phyloP scores from a whole-genome alignment of 2,113 vertebrate genomes.

The Charina bottae region DNA sequence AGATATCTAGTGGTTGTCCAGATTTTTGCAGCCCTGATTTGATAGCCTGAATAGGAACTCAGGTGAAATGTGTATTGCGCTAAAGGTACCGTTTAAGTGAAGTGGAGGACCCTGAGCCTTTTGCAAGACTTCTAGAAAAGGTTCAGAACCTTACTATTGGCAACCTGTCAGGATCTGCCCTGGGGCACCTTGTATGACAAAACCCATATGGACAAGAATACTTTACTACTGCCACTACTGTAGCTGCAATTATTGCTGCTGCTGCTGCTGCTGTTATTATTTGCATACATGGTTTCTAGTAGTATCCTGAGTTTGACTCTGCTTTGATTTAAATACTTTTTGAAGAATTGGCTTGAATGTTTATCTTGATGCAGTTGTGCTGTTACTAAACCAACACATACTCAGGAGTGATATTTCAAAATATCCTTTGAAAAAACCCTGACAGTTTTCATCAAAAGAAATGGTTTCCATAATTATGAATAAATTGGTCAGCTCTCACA shows the following conservation, averaged over 20 bases:
- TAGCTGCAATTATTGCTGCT: not conserved
- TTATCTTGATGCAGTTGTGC: not conserved
- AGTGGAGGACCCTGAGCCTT: not conserved
- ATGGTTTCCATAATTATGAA: not conserved
- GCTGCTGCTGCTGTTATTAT: not conserved
- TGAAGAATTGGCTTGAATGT: not conserved
- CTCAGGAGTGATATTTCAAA: not conserved
- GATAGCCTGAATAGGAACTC: not conserved
- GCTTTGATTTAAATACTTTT: not conserved
- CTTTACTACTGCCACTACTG: not conserved
- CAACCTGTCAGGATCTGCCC: slow-evolving; percentile 5
- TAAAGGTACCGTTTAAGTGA: slow-evolving; percentile 23
- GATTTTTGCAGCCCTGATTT: not conserved
- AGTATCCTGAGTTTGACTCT: not conserved
- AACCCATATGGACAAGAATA: not conserved
- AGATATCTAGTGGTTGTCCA: not conserved
- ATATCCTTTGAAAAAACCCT: not conserved
- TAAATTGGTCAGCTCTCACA: not conserved
- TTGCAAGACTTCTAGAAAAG: not conserved
- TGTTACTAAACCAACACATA: not conserved
- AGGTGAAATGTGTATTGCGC: slow-evolving; percentile 14
- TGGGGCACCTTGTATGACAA: not conserved
- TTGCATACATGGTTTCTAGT: not conserved
- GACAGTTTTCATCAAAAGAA: not conserved
- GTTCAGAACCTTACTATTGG: slow-evolving; percentile 8